These are phyloP conservation scores for Sebastes variabilis DNA, from an alignment of 2,797 vertebrate genomes.

Conservation along the genomic window DNA sequence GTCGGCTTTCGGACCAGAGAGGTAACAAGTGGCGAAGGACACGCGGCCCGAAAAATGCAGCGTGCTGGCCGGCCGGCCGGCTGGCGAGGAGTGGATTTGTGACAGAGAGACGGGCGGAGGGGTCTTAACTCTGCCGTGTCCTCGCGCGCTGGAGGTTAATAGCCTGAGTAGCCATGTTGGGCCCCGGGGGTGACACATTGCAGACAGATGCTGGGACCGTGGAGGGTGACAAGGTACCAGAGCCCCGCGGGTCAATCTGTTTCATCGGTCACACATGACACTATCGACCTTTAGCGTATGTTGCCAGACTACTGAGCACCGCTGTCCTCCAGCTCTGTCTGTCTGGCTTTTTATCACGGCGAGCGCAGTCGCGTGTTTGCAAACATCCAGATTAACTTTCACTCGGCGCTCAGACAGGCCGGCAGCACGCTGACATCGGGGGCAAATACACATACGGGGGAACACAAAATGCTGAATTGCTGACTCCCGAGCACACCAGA, in stretches of 20 bases:
- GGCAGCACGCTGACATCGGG: constrained; percentile 46
- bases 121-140: constrained; percentile 69
- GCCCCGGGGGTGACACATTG: constrained; percentile 70
- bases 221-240: constrained; percentile 67
- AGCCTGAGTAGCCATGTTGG: constrained; percentile 75
- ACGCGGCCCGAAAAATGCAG: background rate
- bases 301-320: constrained; percentile 61
- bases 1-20: background rate
- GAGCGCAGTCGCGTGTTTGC: constrained; percentile 53
- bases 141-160: constrained; percentile 74
- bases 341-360: constrained; percentile 58
- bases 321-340: constrained; percentile 57
- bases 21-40: constrained; percentile 59
- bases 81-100: constrained; percentile 53
- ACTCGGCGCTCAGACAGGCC: constrained; percentile 54
- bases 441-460: constrained; percentile 60
- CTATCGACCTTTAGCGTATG: constrained; percentile 74
- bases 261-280: constrained; percentile 78
- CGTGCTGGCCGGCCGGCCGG: background rate
- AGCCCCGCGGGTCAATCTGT: constrained; percentile 69
- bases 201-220: constrained; percentile 71
- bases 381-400: constrained; percentile 76
- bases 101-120: constrained; percentile 48
- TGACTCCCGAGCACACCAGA: constrained; percentile 54
- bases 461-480: constrained; percentile 59